Evolutionary conservation across 1,140 invertebrate genomes (phyloP).

Genomic region (Tigriopus japonicus): DNA sequence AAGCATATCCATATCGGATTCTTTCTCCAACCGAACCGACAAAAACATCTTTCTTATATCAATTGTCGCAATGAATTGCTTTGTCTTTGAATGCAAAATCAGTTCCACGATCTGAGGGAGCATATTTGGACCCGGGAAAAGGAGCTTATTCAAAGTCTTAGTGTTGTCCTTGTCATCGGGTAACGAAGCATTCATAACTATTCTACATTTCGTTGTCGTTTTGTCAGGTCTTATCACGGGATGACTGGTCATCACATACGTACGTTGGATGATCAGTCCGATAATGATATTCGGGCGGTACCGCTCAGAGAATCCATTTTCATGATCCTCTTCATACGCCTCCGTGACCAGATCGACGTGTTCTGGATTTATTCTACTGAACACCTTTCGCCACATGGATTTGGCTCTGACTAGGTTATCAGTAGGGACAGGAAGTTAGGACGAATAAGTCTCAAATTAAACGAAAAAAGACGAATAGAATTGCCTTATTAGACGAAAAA

Average conservation of each 20-base stretch:
- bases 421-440: too few species aligned
- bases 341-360: too few species aligned
- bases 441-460: too few species aligned
- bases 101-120: background rate
- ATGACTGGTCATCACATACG: background rate
- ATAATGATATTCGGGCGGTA: too few species aligned
- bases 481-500: too few species aligned
- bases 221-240: background rate
- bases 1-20: slow-evolving; percentile 2
- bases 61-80: background rate
- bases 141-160: background rate
- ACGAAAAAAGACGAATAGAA: too few species aligned
- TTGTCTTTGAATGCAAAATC: background rate
- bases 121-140: background rate
- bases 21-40: background rate
- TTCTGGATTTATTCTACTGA: too few species aligned
- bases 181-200: background rate
- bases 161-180: background rate
- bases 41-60: background rate
- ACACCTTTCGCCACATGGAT: too few species aligned
- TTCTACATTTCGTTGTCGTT: background rate
- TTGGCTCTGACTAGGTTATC: too few species aligned
- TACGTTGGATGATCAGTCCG: background rate
- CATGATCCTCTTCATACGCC: too few species aligned
- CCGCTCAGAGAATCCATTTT: too few species aligned